Evolutionary conservation across 2,113 vertebrate genomes (phyloP).

Genomic region (Micromys minutus): DNA sequence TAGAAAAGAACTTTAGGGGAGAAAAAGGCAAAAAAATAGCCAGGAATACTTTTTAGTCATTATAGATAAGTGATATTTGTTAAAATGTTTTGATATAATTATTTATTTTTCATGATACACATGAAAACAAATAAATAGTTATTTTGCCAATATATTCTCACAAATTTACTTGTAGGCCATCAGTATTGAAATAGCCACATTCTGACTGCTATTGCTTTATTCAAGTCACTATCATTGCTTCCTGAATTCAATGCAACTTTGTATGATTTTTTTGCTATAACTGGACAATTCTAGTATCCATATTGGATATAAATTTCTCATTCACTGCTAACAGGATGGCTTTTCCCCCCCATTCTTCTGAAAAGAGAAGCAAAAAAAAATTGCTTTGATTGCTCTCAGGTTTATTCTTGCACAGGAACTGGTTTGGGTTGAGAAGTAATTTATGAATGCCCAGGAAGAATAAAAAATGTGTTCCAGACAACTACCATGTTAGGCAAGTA

Average conservation of each 20-base stretch:
- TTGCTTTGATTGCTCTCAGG: not conserved
- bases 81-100: slow-evolving; percentile 11
- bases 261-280: not conserved
- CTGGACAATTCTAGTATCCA: not conserved
- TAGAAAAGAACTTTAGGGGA: not conserved
- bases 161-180: not conserved
- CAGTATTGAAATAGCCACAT: not conserved
- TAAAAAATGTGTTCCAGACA: slow-evolving; percentile 22
- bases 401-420: not conserved
- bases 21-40: not conserved
- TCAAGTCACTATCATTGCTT: not conserved
- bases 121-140: not conserved
- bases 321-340: not conserved
- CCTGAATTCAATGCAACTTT: not conserved
- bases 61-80: not conserved
- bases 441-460: not conserved
- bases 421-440: not conserved
- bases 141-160: not conserved
- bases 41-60: slow-evolving; percentile 15
- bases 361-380: not conserved
- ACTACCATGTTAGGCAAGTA: slow-evolving; percentile 17
- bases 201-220: not conserved
- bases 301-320: slow-evolving; percentile 13
- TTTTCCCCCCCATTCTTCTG: not conserved
- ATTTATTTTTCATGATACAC: slow-evolving; percentile 5